These are phyloP conservation scores for Rotaria socialis DNA, from an alignment of 2,888 invertebrate species.

Conservation along the genomic window DNA sequence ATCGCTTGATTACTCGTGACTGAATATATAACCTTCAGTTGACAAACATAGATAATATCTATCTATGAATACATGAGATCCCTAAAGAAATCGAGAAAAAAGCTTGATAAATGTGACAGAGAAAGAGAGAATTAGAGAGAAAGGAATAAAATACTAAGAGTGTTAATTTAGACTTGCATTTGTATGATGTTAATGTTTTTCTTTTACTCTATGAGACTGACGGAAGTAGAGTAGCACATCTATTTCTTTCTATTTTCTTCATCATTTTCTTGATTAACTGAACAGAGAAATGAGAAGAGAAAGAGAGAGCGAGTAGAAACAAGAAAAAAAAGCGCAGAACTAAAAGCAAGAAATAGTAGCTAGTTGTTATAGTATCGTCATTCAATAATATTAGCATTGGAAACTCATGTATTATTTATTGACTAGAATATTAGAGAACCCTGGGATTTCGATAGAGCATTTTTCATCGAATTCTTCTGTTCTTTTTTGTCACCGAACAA, in stretches of 20 bases:
- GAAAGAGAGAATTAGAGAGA: not conserved
- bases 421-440: not conserved
- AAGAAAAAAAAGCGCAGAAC: no score
- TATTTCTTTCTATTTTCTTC: no score
- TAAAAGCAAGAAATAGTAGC: not conserved
- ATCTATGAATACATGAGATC: not conserved
- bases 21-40: not conserved
- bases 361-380: not conserved
- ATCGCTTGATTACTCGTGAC: not conserved
- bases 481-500: not conserved
- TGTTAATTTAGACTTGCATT: not conserved
- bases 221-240: not conserved
- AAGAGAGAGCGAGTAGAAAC: not conserved
- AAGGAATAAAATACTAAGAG: not conserved
- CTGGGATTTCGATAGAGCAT: not conserved
- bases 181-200: conserved; percentile 7
- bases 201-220: not conserved
- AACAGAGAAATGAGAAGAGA: not conserved
- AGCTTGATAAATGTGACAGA: not conserved
- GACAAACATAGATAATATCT: conserved; percentile 7
- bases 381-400: not conserved
- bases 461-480: not conserved
- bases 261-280: not conserved
- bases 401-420: not conserved
- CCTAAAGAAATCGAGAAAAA: not conserved